Evolutionary conservation across 2,888 invertebrate genomes (phyloP).

Genomic region (Tortrix viridana): DNA sequence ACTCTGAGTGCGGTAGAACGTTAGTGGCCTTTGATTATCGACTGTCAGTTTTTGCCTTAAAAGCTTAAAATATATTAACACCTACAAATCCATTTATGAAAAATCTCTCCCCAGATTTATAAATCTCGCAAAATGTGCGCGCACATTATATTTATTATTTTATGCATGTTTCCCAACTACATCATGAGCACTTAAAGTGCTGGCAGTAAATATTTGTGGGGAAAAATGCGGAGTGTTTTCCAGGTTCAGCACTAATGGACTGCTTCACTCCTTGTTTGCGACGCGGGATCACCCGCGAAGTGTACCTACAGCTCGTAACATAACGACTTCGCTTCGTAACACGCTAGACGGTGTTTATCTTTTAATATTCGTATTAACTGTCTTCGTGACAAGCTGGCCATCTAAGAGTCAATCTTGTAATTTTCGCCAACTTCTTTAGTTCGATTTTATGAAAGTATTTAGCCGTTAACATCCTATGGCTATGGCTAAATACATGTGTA

Average conservation of each 20-base stretch:
- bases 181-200: conserved; percentile 36
- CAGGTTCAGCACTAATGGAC: conserved; percentile 62
- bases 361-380: too few relatives aligned
- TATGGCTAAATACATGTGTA: too few relatives aligned
- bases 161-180: conserved; percentile 34
- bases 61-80: neutral
- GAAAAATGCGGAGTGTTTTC: conserved; percentile 49
- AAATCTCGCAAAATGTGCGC: conserved; percentile 20
- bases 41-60: too few relatives aligned
- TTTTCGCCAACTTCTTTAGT: too few relatives aligned
- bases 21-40: too few relatives aligned
- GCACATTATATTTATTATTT: conserved; percentile 33
- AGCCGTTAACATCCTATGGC: too few relatives aligned
- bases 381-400: too few relatives aligned
- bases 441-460: too few relatives aligned
- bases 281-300: conserved; percentile 51
- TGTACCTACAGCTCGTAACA: conserved; percentile 37
- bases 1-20: too few relatives aligned
- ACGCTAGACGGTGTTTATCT: too few relatives aligned
- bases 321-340: conserved; percentile 45
- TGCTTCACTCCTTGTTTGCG: conserved; percentile 60
- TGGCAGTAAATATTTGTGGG: conserved; percentile 37
- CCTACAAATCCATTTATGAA: neutral
- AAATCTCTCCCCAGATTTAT: conserved; percentile 10
- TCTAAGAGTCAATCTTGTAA: too few relatives aligned